Evolutionary conservation across 2,888 invertebrate species (phyloP).

Genomic region (Taenaris catops): DNA sequence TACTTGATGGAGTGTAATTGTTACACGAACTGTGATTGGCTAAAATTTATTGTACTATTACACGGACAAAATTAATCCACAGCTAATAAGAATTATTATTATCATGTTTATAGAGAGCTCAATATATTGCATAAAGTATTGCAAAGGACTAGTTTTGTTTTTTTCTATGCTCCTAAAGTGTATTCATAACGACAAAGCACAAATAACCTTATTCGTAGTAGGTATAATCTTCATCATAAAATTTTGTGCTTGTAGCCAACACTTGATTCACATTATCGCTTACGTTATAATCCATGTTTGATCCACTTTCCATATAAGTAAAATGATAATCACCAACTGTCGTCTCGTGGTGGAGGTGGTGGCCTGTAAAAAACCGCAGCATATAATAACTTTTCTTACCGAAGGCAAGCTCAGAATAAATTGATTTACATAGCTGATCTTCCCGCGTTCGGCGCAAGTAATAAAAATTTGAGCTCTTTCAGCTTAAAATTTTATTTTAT

Average conservation of each 20-base stretch:
- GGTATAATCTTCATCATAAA: constrained; percentile 14
- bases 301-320: constrained; percentile 19
- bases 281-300: constrained; percentile 14
- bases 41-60: not conserved
- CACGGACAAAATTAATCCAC: too few species aligned
- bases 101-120: too few species aligned
- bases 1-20: constrained; percentile 6
- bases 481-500: too few species aligned
- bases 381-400: too few species aligned
- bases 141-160: too few species aligned
- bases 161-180: too few species aligned
- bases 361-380: constrained; percentile 42
- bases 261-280: constrained; percentile 13
- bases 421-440: too few species aligned
- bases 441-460: too few species aligned
- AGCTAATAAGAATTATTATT: too few species aligned
- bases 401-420: too few species aligned
- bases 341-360: constrained; percentile 60
- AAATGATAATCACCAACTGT: constrained; percentile 55
- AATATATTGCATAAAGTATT: too few species aligned
- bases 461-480: too few species aligned
- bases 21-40: not conserved
- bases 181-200: not conserved
- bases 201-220: constrained; percentile 8
- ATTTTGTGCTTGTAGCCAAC: constrained; percentile 20